These are phyloP conservation scores for Spheniscus humboldti DNA, from an alignment of 2,797 vertebrate genomes.

Conservation along the genomic window DNA sequence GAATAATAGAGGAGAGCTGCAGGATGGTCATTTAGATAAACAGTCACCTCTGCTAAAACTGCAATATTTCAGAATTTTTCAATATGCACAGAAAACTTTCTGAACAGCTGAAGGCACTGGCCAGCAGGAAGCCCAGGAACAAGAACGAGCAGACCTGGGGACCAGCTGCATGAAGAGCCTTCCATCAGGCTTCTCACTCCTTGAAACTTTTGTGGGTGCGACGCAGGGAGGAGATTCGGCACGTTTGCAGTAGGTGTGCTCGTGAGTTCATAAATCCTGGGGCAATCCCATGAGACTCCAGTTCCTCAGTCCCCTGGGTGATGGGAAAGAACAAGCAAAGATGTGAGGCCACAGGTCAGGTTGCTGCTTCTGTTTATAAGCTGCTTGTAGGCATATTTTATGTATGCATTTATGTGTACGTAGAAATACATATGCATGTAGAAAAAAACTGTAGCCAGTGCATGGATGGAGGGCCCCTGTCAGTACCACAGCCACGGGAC, in stretches of 20 bases:
- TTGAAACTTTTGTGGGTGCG: not conserved
- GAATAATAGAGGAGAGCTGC: not conserved
- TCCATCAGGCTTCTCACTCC: not conserved
- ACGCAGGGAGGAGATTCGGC: fast-evolving
- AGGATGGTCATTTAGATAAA: not conserved
- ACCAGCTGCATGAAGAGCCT: not conserved
- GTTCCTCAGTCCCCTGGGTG: not conserved
- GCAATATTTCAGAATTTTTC: not conserved
- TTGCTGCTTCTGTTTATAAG: not conserved
- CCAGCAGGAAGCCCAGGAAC: not conserved
- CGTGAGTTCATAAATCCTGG: not conserved
- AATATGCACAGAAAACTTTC: not conserved
- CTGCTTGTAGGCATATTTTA: not conserved
- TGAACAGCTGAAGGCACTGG: not conserved
- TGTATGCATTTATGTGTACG: not conserved
- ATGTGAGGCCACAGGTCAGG: not conserved
- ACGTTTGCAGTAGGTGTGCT: fast-evolving
- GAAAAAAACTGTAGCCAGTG: not conserved
- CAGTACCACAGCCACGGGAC: not conserved
- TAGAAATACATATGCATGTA: not conserved
- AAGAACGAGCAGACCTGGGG: not conserved
- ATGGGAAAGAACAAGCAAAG: not conserved
- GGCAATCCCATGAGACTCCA: fast-evolving
- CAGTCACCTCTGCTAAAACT: not conserved
- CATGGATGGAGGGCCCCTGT: not conserved